These are phyloP conservation scores for Lasioglossum albipes DNA, from an alignment of 1,140 invertebrate genomes.

Conservation along the genomic window DNA sequence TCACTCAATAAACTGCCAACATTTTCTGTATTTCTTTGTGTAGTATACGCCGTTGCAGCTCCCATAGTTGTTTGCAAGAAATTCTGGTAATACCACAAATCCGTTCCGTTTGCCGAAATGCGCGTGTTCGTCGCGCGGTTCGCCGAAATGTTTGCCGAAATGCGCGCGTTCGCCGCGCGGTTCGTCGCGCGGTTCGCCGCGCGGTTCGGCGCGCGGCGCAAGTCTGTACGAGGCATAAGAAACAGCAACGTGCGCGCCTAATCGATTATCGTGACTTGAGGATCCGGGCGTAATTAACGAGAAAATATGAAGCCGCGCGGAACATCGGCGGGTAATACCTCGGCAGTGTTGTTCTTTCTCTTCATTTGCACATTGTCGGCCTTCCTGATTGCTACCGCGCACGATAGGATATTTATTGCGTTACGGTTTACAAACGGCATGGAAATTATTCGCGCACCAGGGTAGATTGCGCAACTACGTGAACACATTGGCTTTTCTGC, in stretches of 20 bases:
- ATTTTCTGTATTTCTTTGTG: no score
- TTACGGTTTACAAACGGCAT: slow-evolving; percentile 7
- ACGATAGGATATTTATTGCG: slow-evolving; percentile 39
- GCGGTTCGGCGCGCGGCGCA: no score
- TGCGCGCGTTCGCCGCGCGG: no score
- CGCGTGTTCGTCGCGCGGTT: no score
- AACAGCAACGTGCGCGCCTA: neutral
- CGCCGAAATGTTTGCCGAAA: no score
- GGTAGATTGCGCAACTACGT: neutral
- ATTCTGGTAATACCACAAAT: no score
- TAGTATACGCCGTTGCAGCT: no score
- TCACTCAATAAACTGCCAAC: no score
- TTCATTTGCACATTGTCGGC: slow-evolving; percentile 33
- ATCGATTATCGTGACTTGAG: slow-evolving; percentile 17
- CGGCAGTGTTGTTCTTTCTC: neutral
- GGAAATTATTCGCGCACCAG: neutral
- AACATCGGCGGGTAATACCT: neutral
- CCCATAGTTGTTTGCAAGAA: no score
- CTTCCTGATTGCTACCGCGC: neutral
- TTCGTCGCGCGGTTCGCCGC: no score
- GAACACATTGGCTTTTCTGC: neutral
- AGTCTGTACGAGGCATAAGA: no score
- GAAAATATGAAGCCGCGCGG: slow-evolving; percentile 22
- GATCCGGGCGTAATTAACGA: slow-evolving; percentile 19
- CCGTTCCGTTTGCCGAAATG: no score